These are phyloP conservation scores for Heliconius sara DNA, from an alignment of 2,888 invertebrate genomes.

Conservation along the genomic window DNA sequence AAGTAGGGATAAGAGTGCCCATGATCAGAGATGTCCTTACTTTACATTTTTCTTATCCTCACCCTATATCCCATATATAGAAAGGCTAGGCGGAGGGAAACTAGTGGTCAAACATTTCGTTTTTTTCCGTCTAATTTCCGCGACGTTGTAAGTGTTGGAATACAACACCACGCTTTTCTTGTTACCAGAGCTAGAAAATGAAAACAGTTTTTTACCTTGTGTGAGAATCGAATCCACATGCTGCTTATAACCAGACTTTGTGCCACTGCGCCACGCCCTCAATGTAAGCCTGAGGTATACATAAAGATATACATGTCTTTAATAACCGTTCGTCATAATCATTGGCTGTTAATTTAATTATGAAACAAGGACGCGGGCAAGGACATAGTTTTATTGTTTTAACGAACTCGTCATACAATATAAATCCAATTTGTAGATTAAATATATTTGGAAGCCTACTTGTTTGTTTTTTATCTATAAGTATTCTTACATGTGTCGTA, in stretches of 20 bases:
- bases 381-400: not conserved
- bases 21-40: too few relatives aligned
- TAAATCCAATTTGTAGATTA: constrained; percentile 7
- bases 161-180: not conserved
- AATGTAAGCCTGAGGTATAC: not conserved
- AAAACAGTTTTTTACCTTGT: not conserved
- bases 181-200: not conserved
- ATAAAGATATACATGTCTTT: not conserved
- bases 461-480: not conserved
- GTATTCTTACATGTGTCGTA: too few relatives aligned
- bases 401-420: not conserved
- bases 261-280: not conserved
- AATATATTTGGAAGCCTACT: not conserved
- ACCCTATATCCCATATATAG: too few relatives aligned
- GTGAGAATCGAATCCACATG: not conserved
- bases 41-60: too few relatives aligned
- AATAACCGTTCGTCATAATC: not conserved
- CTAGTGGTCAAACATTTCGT: too few relatives aligned
- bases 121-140: too few relatives aligned
- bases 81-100: too few relatives aligned
- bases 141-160: too few relatives aligned
- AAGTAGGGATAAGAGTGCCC: too few relatives aligned
- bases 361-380: not conserved
- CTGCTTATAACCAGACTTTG: too few relatives aligned
- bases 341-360: constrained; percentile 5